Evolutionary conservation across 2,888 invertebrate species (phyloP).

Genomic region (Podabrus alpinus): DNA sequence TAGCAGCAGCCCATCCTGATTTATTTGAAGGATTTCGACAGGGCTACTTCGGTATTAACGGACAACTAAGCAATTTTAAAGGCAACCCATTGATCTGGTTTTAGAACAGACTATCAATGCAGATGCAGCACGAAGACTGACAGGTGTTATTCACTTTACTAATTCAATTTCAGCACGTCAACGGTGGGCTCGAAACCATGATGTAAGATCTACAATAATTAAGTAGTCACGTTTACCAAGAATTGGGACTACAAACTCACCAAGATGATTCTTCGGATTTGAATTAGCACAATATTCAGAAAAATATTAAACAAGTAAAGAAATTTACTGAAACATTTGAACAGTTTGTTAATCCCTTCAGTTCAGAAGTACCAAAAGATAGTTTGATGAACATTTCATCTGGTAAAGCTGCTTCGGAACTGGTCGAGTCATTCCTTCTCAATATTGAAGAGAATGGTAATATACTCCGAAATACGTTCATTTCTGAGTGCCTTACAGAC

Average conservation of each 20-base stretch:
- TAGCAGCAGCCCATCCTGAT: constrained; percentile 43
- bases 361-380: constrained; percentile 29
- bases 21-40: constrained; percentile 36
- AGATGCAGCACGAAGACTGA: constrained; percentile 39
- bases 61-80: constrained; percentile 45
- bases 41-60: constrained; percentile 44
- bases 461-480: constrained; percentile 34
- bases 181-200: constrained; percentile 37
- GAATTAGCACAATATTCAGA: constrained; percentile 31
- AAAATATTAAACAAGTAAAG: constrained; percentile 26
- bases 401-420: constrained; percentile 35
- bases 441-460: constrained; percentile 37
- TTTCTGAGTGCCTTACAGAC: constrained; percentile 36
- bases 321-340: constrained; percentile 30
- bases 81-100: constrained; percentile 42
- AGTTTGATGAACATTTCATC: constrained; percentile 37
- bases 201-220: constrained; percentile 37
- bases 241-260: constrained; percentile 32
- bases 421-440: constrained; percentile 32
- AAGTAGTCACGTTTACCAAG: constrained; percentile 31
- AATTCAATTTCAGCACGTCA: constrained; percentile 42
- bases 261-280: constrained; percentile 41
- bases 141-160: constrained; percentile 35
- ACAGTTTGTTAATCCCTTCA: constrained; percentile 34
- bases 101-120: constrained; percentile 47